phyloP scores from a whole-genome alignment of 1,140 invertebrate genomes.

The Bombus sylvicola region DNA sequence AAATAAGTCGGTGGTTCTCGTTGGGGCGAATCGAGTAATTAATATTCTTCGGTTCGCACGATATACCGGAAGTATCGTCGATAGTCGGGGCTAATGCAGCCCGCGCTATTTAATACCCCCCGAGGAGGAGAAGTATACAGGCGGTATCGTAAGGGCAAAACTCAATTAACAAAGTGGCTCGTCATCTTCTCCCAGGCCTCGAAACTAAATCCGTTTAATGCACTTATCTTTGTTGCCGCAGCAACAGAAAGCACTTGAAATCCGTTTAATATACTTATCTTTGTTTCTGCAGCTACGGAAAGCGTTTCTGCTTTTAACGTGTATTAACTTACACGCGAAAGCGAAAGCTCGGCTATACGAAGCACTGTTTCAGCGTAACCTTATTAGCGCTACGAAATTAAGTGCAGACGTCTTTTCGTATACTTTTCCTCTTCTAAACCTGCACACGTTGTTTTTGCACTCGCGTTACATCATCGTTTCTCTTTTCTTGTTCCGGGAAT shows the following conservation, averaged over 20 bases:
- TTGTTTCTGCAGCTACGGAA: conserved; percentile 72
- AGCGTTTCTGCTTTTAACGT: conserved; percentile 72
- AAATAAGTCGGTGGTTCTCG: too few species aligned
- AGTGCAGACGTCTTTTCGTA: conserved; percentile 38
- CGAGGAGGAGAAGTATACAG: conserved; percentile 40
- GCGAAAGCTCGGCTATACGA: conserved; percentile 35
- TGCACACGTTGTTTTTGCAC: too few species aligned
- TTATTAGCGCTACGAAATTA: conserved; percentile 56
- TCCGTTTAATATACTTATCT: conserved; percentile 78
- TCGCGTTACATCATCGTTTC: background rate
- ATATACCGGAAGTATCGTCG: conserved; percentile 8
- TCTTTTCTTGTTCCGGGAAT: too few species aligned
- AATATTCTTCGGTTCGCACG: conserved; percentile 43
- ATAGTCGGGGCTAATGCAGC: conserved; percentile 52
- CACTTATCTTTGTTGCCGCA: conserved; percentile 72
- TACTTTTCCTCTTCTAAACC: background rate
- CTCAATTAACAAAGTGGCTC: conserved; percentile 72
- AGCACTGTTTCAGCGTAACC: conserved; percentile 60
- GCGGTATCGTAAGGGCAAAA: conserved; percentile 43
- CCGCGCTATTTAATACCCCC: conserved; percentile 59
- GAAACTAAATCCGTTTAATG: conserved; percentile 71
- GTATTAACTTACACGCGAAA: conserved; percentile 71
- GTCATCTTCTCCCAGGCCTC: conserved; percentile 66
- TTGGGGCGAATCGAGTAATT: conserved; percentile 16
- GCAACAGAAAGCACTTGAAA: conserved; percentile 70